phyloP scores from a whole-genome alignment of 2,888 invertebrate genomes.

The Eutolmus rufibarbis region DNA sequence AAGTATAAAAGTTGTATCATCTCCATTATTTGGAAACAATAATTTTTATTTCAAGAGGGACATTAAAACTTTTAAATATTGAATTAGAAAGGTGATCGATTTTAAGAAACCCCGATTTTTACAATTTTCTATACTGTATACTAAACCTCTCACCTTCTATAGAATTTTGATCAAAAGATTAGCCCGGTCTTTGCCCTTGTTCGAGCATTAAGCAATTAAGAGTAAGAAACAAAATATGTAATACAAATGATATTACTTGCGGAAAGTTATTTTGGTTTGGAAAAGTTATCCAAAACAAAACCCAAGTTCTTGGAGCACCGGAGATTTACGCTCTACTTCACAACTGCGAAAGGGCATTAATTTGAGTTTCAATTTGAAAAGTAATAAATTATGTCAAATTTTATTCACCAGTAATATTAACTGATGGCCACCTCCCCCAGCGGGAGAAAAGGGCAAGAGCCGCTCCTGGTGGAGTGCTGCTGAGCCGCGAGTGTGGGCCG shows the following conservation, averaged over 20 bases:
- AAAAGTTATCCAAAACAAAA: background rate
- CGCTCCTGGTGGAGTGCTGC: background rate
- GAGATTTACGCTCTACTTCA: background rate
- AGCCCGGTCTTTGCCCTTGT: too few species aligned
- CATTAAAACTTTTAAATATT: too few species aligned
- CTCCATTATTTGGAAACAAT: too few species aligned
- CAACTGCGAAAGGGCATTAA: background rate
- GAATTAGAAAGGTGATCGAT: too few species aligned
- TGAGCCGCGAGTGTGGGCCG: background rate
- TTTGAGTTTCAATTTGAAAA: conserved; percentile 11
- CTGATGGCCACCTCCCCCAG: background rate
- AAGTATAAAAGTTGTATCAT: too few species aligned
- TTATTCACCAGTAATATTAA: conserved; percentile 3
- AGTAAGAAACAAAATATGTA: background rate
- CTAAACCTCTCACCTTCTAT: too few species aligned
- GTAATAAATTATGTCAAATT: conserved; percentile 6
- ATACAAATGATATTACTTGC: background rate
- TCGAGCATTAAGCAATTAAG: background rate
- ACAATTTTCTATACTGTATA: too few species aligned
- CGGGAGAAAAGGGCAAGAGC: background rate
- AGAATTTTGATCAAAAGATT: too few species aligned
- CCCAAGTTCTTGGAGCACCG: background rate
- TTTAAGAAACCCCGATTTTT: too few species aligned
- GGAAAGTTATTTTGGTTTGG: background rate
- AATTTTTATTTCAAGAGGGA: too few species aligned